Evolutionary conservation across 2,888 invertebrate genomes (phyloP), one percentile per base, ranked within the genome.

Genomic region (Habrosyne pyritoides): DNA sequence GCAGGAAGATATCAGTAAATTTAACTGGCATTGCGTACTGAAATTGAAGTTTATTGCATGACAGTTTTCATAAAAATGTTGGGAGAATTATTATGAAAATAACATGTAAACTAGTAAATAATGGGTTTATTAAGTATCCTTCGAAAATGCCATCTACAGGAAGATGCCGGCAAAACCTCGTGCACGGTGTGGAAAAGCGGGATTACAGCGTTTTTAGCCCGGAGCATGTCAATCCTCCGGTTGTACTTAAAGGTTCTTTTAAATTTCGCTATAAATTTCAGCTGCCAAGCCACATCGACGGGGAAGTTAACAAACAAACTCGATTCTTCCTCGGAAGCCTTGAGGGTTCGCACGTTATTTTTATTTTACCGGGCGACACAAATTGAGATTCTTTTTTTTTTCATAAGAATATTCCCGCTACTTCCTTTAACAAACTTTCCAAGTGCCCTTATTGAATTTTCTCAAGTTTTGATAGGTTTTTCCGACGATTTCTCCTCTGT

Each of bases 391-490:
- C 80, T 64, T 76, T 79, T 83, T 84, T n/a, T 85, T 86, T 84
- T 79, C 75, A 87, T 86, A 81, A 87, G 82, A 88, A 89, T 87
- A 87, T 89, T 86, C 85, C 78, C 70, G 86, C 86, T 88, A 87
- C 88, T 86, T 84, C 83, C 84, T 84, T 87, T 87, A 89, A 87
- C 87, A 88, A 91, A 91, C 86, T 91, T 89, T 79, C 83, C 78
- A 89, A 91, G 89, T 91, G 89, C 83, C 89, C 83, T 91, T 91
- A 91, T 91, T 91, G 90, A 91, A 91, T 91, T 91, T 90, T 85
- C 89, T 84, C 86, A 90, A 91, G 87, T 91, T 91, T 90, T 91
- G 91, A 91, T 91, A 91, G 91, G 91, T 91, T 87, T 91, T 88
- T 87, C 86, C 89, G 84, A 79, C 87, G 86, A 89, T 88, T 89